Percentiles rank a stretch among this genome's conserved stretches.
phyloP scores from a whole-genome alignment of 1,140 invertebrate genomes.

The Drosophila rhopaloa region DNA sequence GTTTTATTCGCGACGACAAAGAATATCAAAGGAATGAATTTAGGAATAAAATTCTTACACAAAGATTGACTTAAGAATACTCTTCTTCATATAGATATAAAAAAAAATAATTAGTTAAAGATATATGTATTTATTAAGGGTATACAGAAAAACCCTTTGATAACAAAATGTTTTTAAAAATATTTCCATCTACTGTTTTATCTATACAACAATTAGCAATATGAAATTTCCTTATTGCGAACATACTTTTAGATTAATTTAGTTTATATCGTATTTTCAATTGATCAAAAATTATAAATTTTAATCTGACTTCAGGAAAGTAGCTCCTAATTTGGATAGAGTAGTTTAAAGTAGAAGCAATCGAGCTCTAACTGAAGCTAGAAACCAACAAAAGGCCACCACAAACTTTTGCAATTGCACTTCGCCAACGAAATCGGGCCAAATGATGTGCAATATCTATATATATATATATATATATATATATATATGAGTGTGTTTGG shows the following conservation, averaged over 20 bases:
- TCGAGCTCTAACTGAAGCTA: slow-evolving; percentile 11
- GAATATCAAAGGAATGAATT: slow-evolving; percentile 20
- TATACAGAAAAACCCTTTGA: too few relatives aligned
- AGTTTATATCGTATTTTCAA: too few relatives aligned
- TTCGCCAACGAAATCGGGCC: slow-evolving; percentile 64
- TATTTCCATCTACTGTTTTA: too few relatives aligned
- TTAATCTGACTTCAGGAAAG: accelerated
- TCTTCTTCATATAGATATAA: neutral
- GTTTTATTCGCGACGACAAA: slow-evolving; percentile 48
- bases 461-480: neutral
- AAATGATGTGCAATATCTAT: slow-evolving; percentile 75
- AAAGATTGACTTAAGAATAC: neutral
- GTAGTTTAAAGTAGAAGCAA: slow-evolving; percentile 17
- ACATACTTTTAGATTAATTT: too few relatives aligned
- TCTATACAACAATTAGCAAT: too few relatives aligned
- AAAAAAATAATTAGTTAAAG: too few relatives aligned
- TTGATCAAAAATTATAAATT: too few relatives aligned
- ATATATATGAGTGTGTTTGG: slow-evolving; percentile 10
- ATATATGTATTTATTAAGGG: neutral
- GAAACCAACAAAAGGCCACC: slow-evolving; percentile 47
- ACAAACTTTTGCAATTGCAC: slow-evolving; percentile 61
- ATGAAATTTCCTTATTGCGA: too few relatives aligned
- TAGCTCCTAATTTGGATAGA: neutral
- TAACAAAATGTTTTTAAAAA: too few relatives aligned
- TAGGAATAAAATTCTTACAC: neutral